A percentile compares a stretch with the other conserved stretches of the same genome.
Evolutionary conservation across 2,888 invertebrate species (phyloP).

Genomic region (Spodoptera exigua): DNA sequence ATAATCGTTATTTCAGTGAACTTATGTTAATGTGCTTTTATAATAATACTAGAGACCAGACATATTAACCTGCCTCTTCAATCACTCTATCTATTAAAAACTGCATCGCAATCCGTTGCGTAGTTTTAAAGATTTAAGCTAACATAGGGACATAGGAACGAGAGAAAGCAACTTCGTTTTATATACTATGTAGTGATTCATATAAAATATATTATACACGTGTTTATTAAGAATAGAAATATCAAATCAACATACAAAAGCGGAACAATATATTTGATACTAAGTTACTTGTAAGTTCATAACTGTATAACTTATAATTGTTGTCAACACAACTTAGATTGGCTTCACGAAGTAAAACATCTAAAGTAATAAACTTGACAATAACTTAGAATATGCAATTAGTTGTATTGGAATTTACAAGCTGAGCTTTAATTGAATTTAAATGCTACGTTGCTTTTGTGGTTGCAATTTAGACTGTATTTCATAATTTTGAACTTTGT

Average conservation of each 20-base stretch:
- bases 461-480: not conserved
- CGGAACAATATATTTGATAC: conserved; percentile 29
- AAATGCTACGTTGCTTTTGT: conserved; percentile 12
- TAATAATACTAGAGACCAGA: too few relatives aligned
- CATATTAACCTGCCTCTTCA: too few relatives aligned
- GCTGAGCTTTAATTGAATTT: conserved; percentile 29
- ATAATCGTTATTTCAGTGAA: too few relatives aligned
- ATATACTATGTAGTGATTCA: too few relatives aligned
- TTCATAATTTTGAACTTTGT: too few relatives aligned
- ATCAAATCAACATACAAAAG: conserved; percentile 14
- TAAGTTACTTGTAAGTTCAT: conserved; percentile 59
- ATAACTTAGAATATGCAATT: conserved; percentile 61
- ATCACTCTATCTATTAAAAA: too few relatives aligned
- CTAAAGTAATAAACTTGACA: conserved; percentile 67
- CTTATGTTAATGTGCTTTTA: too few relatives aligned
- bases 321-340: conserved; percentile 79
- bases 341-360: conserved; percentile 73
- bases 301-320: conserved; percentile 73
- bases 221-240: not conserved
- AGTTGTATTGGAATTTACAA: conserved; percentile 41
- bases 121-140: too few relatives aligned
- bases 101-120: too few relatives aligned
- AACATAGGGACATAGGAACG: too few relatives aligned
- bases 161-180: too few relatives aligned
- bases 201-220: too few relatives aligned